Base-by-base conservation (phyloP, 2,888 invertebrate species). In the Drosophila emarginata region DNA sequence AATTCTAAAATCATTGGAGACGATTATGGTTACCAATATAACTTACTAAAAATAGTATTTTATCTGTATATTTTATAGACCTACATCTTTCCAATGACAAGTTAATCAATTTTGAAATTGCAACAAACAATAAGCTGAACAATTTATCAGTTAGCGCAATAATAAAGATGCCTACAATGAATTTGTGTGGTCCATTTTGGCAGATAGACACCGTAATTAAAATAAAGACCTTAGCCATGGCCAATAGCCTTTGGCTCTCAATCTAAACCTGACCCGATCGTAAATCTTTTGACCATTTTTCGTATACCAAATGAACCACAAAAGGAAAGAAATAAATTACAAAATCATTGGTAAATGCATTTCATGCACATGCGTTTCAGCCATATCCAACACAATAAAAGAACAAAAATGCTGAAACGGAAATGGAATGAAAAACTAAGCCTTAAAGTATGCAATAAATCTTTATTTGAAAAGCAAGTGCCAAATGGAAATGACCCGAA, bases 361-460 rank as follows among this genome's bases (percentile, higher is more conserved):
- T 64, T 56, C 23, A 28, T 53, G 45, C 76, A 78, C 64, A 78
- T 75, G 64, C 66, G 59, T 12, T n/a, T 7, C 45, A 7, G 39
- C 26, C 28, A 37, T 21, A 21, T 15, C 11, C n/a, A 12, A 18
- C 2, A 15, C 15, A 14, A n/a, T n/a, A 9, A 45, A 7, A 15
- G 12, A 4, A n/a, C 15, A 64, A 32, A 28, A 28, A 26, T 5
- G 26, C 26, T 51, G 23, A 37, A 37, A 57, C 58, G 64, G 58
- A 61, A 74, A 39, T 37, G 62, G 63, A 52, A 56, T 12, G 54
- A 7, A 37, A 53, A 14, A 37, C 18, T 59, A 45, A 57, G 63
- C 62, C 62, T 61, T 40, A 77, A 74, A 64, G 59, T 56, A 60
- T 52, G 64, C 60, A 45, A 78, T 79, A 76, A 78, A 79, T 76